These are phyloP conservation scores for Colostygia pectinataria DNA, from an alignment of 2,888 invertebrate genomes.

Conservation along the genomic window DNA sequence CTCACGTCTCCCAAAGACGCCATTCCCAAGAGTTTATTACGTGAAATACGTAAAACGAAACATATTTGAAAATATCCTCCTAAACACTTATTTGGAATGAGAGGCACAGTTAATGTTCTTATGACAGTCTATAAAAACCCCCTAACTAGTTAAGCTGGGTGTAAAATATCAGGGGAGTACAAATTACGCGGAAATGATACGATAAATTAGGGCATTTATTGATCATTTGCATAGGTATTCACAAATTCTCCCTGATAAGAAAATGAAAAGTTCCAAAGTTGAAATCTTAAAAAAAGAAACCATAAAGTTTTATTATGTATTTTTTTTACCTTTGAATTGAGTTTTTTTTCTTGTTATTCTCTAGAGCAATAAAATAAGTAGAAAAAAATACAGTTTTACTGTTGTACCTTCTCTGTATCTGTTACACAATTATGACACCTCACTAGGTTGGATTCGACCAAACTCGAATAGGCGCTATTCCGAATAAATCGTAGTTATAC, in stretches of 20 bases:
- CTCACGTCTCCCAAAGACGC: constrained; percentile 41
- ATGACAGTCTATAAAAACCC: constrained; percentile 52
- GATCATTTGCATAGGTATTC: constrained; percentile 26
- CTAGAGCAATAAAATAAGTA: too few relatives aligned
- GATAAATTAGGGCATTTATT: constrained; percentile 27
- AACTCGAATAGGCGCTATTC: too few relatives aligned
- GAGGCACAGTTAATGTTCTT: constrained; percentile 49
- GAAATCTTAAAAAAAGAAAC: too few relatives aligned
- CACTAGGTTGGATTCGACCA: too few relatives aligned
- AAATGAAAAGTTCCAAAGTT: not conserved
- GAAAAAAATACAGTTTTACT: too few relatives aligned
- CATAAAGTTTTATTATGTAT: too few relatives aligned
- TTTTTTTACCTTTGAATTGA: too few relatives aligned
- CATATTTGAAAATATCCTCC: constrained; percentile 56
- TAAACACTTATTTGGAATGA: constrained; percentile 44
- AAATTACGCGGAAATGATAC: constrained; percentile 24
- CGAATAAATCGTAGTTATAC: too few relatives aligned
- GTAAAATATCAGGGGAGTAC: constrained; percentile 25
- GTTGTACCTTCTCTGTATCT: too few relatives aligned
- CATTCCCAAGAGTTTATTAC: constrained; percentile 62
- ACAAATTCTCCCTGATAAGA: constrained; percentile 5
- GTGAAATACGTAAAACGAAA: constrained; percentile 59
- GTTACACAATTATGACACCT: too few relatives aligned
- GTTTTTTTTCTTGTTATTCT: too few relatives aligned
- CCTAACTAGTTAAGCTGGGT: constrained; percentile 38